Percentiles rank a stretch among this genome's conserved stretches.
phyloP scores from a whole-genome alignment of 2,113 vertebrate species.

The Otolemur garnettii region DNA sequence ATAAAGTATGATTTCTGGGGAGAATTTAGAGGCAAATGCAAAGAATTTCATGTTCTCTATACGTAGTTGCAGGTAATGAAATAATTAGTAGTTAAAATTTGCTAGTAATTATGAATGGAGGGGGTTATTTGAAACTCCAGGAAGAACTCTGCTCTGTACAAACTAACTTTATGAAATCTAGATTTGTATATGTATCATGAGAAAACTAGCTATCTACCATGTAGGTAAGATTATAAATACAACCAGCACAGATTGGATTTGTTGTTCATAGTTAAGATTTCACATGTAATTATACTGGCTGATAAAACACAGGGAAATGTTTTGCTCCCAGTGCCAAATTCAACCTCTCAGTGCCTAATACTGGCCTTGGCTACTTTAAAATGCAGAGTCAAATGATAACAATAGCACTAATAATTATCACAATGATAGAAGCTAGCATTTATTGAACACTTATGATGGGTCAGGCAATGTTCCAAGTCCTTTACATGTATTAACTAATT shows the following conservation, averaged over 20 bases:
- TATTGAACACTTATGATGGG: not conserved
- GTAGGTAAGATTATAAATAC: constrained; percentile 22
- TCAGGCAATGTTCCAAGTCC: not conserved
- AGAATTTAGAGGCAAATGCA: constrained; percentile 13
- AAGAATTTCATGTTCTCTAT: not conserved
- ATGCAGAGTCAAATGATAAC: not conserved
- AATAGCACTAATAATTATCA: not conserved
- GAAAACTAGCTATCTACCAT: not conserved
- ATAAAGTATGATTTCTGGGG: constrained; percentile 19
- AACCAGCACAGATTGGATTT: not conserved
- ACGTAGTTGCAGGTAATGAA: constrained; percentile 27
- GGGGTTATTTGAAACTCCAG: not conserved
- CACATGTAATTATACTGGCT: not conserved
- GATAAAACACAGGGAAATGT: not conserved
- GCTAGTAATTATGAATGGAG: not conserved
- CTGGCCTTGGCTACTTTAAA: not conserved
- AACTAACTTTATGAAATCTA: constrained; percentile 34
- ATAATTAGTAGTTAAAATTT: constrained; percentile 56
- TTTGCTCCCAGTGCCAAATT: not conserved
- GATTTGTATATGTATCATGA: not conserved
- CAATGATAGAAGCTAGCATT: not conserved
- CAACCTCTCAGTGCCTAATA: not conserved
- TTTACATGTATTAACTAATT: not conserved
- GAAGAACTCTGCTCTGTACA: not conserved
- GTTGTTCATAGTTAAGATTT: constrained; percentile 21